phyloP scores from a whole-genome alignment of 2,113 vertebrate genomes.

The Trachemys scripta region DNA sequence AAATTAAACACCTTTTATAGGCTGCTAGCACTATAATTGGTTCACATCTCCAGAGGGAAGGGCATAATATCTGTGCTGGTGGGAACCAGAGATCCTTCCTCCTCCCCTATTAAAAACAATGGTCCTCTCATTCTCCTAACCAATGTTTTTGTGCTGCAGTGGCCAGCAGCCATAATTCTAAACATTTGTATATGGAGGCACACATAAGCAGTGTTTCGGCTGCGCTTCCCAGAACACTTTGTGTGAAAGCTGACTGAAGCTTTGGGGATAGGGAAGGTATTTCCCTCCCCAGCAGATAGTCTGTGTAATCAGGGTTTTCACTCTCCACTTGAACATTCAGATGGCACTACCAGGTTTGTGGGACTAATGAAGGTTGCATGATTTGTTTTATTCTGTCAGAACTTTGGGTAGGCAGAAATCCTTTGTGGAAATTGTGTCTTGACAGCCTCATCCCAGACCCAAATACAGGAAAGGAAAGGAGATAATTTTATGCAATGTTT shows the following conservation, averaged over 20 bases:
- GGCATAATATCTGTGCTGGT: neutral
- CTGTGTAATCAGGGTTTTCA: neutral
- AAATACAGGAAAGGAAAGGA: neutral
- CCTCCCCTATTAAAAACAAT: neutral
- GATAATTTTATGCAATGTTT: accelerated
- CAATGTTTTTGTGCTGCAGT: neutral
- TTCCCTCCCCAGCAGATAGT: neutral
- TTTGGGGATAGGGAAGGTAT: neutral
- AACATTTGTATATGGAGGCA: accelerated
- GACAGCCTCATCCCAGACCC: neutral
- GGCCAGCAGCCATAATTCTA: neutral
- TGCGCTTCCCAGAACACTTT: neutral
- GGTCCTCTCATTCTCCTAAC: neutral
- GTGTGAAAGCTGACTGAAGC: neutral
- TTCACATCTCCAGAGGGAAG: neutral
- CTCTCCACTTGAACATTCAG: neutral
- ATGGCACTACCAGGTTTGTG: neutral
- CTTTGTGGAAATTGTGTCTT: neutral
- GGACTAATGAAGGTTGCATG: neutral
- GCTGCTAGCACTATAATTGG: neutral
- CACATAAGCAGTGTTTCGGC: neutral
- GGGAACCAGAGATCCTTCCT: neutral
- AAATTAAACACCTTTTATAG: too few relatives aligned
- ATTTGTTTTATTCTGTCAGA: neutral
- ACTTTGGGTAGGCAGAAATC: neutral